These are phyloP conservation scores for Drosophila lini DNA, from an alignment of 1,140 invertebrate species.

Conservation along the genomic window DNA sequence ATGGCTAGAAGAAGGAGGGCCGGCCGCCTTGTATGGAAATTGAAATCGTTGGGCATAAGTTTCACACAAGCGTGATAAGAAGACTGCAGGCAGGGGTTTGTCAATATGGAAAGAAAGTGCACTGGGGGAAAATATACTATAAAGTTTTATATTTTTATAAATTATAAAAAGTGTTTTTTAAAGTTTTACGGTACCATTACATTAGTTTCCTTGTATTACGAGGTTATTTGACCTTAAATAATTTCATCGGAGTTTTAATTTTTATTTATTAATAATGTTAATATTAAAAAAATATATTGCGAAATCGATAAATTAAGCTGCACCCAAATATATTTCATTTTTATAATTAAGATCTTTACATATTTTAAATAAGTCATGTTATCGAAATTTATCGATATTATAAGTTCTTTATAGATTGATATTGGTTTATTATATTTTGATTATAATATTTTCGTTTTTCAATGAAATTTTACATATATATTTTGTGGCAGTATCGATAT, in stretches of 20 bases:
- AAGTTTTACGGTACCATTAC: no score
- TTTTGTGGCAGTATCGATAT: no score
- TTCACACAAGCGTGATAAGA: constrained; percentile 58
- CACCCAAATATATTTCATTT: neutral
- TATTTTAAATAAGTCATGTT: no score
- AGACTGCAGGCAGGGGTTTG: constrained; percentile 8
- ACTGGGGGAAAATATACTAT: neutral
- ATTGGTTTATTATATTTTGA: neutral
- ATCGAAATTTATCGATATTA: no score
- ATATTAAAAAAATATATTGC: neutral
- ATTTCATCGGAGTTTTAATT: no score
- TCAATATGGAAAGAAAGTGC: neutral
- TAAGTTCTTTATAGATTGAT: neutral
- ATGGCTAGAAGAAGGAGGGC: neutral
- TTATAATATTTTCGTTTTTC: no score
- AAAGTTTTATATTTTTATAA: neutral
- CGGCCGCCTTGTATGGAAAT: constrained; percentile 36
- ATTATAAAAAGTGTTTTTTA: neutral
- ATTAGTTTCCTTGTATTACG: no score
- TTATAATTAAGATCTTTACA: no score
- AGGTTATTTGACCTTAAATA: no score
- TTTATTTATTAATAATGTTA: no score
- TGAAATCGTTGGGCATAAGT: constrained; percentile 58
- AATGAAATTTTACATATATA: no score
- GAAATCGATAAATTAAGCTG: neutral